Evolutionary conservation across 2,113 vertebrate genomes (phyloP), one percentile per base, ranked within the genome.

Genomic region (Catagonus wagneri): DNA sequence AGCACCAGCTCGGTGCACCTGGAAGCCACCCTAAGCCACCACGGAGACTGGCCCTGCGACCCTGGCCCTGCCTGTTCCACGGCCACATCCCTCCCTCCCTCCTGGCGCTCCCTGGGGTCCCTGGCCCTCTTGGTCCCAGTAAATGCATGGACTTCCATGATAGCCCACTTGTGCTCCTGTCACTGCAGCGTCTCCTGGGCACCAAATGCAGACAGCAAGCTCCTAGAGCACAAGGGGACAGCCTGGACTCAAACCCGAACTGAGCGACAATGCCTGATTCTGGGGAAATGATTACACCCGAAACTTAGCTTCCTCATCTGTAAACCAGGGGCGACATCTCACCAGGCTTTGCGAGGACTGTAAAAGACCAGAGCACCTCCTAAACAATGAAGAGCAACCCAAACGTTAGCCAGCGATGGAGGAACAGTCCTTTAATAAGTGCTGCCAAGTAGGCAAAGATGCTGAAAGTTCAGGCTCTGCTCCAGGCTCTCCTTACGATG

Each of bases 361-460:
- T 0, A 0, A 10, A 56, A 68, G 29, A 17, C 0, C 19, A 34
- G 16, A 54, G 54, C 12, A 32, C 50, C 36, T 10, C 22, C 13
- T 14, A 19, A 60, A 19, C 2, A 23, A 17, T 0, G 22, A 58
- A 71, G 36, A 65, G 32, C 25, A 6, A 6, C 16, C 56, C 25
- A 61, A 65, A 22, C 0, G 5, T 4, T 3, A 32, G 56, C 36
- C 68, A 29, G 7, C 0, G 12, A 34, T 2, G 20, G 32, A 23
- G 65, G 10, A n/a, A 19, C 27, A 0, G 29, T 12, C 23, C 32
- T 71, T 39, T 7, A 25, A 27, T 4, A n/a, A 85, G 34, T 7
- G 54, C 19, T 3, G 15, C 20, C 29, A 56, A 32, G 23, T 17
- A 56, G 27, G 44, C 19, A 7, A 85, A 66, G 61, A 34, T 0